Evolutionary conservation across 53 echinoderm and acorn worm species (phyloP), one percentile per base, ranked within the genome.

Genomic region (Echinometra lucunter): DNA sequence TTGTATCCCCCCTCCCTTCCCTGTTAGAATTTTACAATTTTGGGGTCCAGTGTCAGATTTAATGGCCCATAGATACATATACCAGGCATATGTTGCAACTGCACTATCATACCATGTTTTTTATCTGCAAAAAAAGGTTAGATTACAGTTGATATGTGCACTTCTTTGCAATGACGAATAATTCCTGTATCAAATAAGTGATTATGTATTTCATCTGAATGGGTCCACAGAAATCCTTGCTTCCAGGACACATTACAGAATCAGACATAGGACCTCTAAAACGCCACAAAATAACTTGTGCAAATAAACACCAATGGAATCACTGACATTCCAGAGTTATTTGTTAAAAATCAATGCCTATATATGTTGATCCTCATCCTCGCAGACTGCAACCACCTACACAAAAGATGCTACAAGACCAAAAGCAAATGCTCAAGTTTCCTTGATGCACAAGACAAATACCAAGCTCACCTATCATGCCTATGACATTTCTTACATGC

Each of bases 221-320:
- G 2, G 27, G 83, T 83, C 49, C 49, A 13, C 0, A 83, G 49
- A 49, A 83, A 83, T 83, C 49, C 53, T 45, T 12, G 23, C 25
- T 85, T 49, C 47, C 85, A 47, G 85, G 49, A 49, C 49, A 85
- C 89, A 89, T 58, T 89, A 58, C 35, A 18, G 28, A 45, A 89
- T 58, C 89, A 60, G 60, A 60, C 89, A 60, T 34, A 89, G 89
- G 89, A 60, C 40, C 58, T 60, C 57, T 60, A 89, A 89, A 89
- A 60, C 42, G 63, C 58, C 89, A 89, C 58, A 60, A 89, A 89
- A 89, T 89, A 89, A 89, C 89, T 89, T 89, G 37, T 60, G 89
- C 89, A 89, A 89, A 89, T 58, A 89, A 89, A 89, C 89, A 89
- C 38, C 38, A 89, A 89, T 60, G n/a, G 37, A 8, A 58, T 35